phyloP scores from a whole-genome alignment of 2,113 vertebrate species.

The Aegotheles bennettii region DNA sequence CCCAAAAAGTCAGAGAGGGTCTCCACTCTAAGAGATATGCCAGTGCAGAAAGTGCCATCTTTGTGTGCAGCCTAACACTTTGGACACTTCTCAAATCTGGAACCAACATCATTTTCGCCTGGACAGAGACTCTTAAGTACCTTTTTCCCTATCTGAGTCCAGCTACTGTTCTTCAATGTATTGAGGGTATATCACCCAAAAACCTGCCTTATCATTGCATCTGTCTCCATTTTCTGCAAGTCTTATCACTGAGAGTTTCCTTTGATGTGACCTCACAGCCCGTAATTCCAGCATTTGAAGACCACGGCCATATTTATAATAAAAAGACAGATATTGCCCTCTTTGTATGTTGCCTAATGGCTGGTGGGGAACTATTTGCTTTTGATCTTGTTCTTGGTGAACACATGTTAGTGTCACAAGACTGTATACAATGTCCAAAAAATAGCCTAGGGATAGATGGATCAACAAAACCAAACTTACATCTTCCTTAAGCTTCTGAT shows the following conservation, averaged over 20 bases:
- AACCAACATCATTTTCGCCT: not conserved
- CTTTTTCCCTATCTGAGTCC: not conserved
- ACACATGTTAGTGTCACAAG: rapidly evolving
- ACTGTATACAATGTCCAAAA: not conserved
- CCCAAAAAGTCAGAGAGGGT: not conserved
- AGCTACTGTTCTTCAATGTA: not conserved
- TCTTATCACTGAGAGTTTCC: not conserved
- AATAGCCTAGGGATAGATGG: not conserved
- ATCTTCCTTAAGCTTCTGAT: not conserved
- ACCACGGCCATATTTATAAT: not conserved
- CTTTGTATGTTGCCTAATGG: not conserved
- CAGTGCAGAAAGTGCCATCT: not conserved
- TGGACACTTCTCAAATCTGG: not conserved
- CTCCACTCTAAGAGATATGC: not conserved
- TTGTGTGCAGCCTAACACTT: not conserved
- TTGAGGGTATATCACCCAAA: not conserved
- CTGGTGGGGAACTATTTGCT: not conserved
- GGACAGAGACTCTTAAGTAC: not conserved
- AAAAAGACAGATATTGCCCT: not conserved
- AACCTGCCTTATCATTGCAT: not conserved
- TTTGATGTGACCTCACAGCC: not conserved
- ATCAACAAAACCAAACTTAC: not conserved
- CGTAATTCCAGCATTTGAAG: not conserved
- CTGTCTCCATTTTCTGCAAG: not conserved
- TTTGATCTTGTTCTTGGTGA: not conserved